A percentile compares a stretch with the other conserved stretches of the same genome.
phyloP scores from a whole-genome alignment of 2,113 vertebrate species.

The Laterallus jamaicensis region DNA sequence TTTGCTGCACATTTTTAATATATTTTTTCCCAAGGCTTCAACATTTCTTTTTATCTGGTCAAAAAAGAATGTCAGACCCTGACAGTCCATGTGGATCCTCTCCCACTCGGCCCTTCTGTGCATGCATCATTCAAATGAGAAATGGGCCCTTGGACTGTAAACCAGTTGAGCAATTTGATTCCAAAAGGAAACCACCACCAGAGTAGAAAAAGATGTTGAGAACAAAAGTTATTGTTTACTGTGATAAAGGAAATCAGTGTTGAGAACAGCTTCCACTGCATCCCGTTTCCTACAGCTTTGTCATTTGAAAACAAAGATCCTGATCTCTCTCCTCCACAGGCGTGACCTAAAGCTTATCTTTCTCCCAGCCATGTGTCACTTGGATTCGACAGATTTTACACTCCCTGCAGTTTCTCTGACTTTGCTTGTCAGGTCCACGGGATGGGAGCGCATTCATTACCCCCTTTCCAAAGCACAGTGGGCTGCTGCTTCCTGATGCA shows the following conservation, averaged over 20 bases:
- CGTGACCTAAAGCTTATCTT: slow-evolving; percentile 1
- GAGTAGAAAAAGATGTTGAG: slow-evolving; percentile 40
- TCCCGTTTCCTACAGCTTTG: slow-evolving; percentile 2
- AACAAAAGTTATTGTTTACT: slow-evolving; percentile 61
- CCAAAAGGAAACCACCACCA: slow-evolving; percentile 25
- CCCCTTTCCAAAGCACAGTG: neutral
- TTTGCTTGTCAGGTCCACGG: neutral
- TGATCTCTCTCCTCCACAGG: neutral
- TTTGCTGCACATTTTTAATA: neutral
- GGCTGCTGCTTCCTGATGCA: slow-evolving; percentile 1
- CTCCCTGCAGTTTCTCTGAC: neutral
- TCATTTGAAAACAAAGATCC: neutral
- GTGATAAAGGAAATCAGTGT: slow-evolving; percentile 36
- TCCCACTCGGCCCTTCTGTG: neutral
- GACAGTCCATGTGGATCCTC: neutral
- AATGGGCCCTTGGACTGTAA: neutral
- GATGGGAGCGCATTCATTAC: neutral
- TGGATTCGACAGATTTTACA: neutral
- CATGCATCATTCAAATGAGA: neutral
- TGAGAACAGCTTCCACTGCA: slow-evolving; percentile 29
- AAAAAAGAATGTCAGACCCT: slow-evolving; percentile 36
- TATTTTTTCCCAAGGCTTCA: slow-evolving; percentile 1
- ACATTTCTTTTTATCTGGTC: slow-evolving; percentile 11
- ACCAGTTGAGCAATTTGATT: neutral
- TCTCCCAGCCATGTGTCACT: neutral